A percentile compares a stretch with the other conserved stretches of the same genome.
These are phyloP conservation scores for Brachionus sp. DNA, from an alignment of 1,140 invertebrate species.

Conservation along the genomic window DNA sequence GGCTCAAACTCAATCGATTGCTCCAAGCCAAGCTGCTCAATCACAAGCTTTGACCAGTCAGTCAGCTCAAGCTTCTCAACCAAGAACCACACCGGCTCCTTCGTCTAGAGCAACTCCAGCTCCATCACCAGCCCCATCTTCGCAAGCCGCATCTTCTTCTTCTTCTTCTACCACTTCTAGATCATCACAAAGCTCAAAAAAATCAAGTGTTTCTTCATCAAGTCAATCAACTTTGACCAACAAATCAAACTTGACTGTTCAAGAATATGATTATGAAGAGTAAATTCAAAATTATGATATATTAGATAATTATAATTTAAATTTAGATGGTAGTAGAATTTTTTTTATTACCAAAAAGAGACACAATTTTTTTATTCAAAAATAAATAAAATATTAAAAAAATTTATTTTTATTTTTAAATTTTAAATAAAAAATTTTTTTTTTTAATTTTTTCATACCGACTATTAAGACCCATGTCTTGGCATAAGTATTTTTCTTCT, in stretches of 20 bases:
- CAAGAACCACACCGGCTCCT: neutral
- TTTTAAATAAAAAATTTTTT: too few species aligned
- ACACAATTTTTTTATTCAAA: neutral
- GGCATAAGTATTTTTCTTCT: too few species aligned
- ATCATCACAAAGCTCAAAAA: neutral
- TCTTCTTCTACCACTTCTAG: neutral
- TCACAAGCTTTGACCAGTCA: neutral
- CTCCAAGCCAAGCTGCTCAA: neutral
- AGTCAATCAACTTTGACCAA: neutral
- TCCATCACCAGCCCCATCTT: neutral
- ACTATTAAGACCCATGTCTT: too few species aligned
- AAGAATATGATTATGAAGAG: constrained; percentile 16
- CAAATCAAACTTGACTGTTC: constrained; percentile 18
- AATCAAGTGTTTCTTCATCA: neutral
- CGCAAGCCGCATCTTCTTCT: neutral
- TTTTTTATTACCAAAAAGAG: neutral
- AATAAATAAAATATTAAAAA: too few species aligned
- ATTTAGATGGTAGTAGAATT: neutral
- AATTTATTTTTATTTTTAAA: too few species aligned
- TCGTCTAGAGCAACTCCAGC: neutral
- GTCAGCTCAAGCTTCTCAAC: neutral
- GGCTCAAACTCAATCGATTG: neutral
- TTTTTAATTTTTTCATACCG: too few species aligned
- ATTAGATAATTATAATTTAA: neutral
- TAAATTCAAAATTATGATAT: neutral